These are phyloP conservation scores for Heliconius erato DNA, from an alignment of 2,888 invertebrate species.

Conservation along the genomic window DNA sequence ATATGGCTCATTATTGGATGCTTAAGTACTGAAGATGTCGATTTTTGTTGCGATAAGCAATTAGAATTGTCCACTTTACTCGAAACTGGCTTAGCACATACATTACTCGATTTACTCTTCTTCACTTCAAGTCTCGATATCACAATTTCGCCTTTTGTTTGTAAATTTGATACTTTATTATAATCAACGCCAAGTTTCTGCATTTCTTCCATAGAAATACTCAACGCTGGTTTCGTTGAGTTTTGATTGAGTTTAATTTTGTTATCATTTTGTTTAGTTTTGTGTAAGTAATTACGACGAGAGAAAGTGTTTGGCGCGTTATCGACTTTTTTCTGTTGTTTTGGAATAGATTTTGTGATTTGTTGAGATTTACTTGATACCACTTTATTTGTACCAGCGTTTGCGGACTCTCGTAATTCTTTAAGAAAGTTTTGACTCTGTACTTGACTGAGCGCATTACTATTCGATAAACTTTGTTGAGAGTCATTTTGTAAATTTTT, in stretches of 20 bases:
- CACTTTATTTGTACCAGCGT: conserved; percentile 61
- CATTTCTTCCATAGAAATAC: conserved; percentile 29
- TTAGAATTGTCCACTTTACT: conserved; percentile 33
- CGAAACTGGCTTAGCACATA: conserved; percentile 18
- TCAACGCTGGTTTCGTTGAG: conserved; percentile 30
- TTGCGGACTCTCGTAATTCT: conserved; percentile 66
- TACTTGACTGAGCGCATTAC: conserved; percentile 30
- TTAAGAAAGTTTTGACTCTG: conserved; percentile 63
- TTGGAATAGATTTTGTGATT: conserved; percentile 54
- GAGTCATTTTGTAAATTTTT: conserved; percentile 12
- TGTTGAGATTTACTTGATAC: conserved; percentile 37
- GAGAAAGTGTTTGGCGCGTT: conserved; percentile 76
- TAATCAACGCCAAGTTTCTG: conserved; percentile 36
- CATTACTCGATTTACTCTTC: conserved; percentile 38
- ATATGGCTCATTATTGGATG: conserved; percentile 50
- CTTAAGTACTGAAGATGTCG: conserved; percentile 6
- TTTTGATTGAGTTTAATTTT: conserved; percentile 58
- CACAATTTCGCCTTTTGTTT: conserved; percentile 51
- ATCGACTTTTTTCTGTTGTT: conserved; percentile 66
- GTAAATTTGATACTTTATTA: conserved; percentile 52
- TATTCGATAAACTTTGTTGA: conserved; percentile 20
- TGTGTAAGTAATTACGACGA: conserved; percentile 78
- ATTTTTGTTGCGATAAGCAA: neutral
- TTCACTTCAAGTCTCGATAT: conserved; percentile 49
- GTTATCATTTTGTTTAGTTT: conserved; percentile 69